Evolutionary conservation across 2,113 vertebrate species (phyloP).

Genomic region (Rhineura floridana): DNA sequence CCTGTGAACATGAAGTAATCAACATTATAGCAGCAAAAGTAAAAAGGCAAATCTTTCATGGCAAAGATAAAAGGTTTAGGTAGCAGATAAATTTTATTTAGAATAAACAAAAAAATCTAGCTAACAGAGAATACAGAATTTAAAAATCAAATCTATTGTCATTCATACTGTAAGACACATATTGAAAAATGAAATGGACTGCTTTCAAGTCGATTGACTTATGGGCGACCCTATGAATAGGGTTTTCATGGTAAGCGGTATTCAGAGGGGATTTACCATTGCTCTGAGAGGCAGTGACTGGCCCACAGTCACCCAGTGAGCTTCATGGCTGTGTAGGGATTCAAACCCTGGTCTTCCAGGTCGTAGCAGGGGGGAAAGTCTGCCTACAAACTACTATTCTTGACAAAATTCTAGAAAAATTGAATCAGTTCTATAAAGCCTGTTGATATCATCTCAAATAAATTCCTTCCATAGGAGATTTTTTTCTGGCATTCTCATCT

Average conservation of each 20-base stretch:
- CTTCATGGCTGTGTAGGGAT: too few relatives aligned
- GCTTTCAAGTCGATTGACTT: too few relatives aligned
- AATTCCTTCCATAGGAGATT: constrained; percentile 37
- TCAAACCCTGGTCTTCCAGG: too few relatives aligned
- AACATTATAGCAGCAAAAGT: not conserved
- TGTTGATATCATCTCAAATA: constrained; percentile 41
- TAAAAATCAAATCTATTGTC: not conserved
- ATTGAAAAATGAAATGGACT: too few relatives aligned
- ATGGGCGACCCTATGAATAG: too few relatives aligned
- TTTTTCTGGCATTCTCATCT: constrained; percentile 37
- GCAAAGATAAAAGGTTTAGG: not conserved
- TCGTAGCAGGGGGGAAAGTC: not conserved
- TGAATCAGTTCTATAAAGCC: constrained; percentile 34
- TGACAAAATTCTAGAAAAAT: constrained; percentile 18
- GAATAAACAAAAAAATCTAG: not conserved
- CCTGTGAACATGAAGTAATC: not conserved
- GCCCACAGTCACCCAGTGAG: too few relatives aligned
- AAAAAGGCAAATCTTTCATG: not conserved
- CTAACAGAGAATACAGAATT: not conserved
- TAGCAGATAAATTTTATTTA: not conserved
- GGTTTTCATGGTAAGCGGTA: too few relatives aligned
- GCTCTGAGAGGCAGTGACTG: too few relatives aligned
- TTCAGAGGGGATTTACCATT: too few relatives aligned
- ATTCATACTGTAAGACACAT: not conserved
- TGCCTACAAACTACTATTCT: constrained; percentile 18